Percentiles rank a stretch among this genome's conserved stretches.
These are phyloP conservation scores for Agrypnus murinus DNA, from an alignment of 2,888 invertebrate genomes.

Conservation along the genomic window DNA sequence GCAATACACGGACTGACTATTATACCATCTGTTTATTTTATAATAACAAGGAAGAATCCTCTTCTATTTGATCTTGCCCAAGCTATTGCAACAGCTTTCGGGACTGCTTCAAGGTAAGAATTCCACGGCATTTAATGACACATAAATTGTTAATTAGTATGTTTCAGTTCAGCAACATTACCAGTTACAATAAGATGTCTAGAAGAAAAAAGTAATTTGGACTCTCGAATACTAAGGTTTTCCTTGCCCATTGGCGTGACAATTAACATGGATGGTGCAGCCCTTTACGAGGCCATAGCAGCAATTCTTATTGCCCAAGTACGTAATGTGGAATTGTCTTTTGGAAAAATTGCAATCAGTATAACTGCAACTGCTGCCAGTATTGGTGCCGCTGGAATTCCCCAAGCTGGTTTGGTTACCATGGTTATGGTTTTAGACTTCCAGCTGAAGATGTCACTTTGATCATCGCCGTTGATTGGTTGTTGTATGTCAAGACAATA, in stretches of 20 bases:
- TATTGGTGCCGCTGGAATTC: slow-evolving; percentile 88
- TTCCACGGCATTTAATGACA: too few relatives aligned
- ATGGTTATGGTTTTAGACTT: slow-evolving; percentile 83
- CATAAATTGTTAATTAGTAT: too few relatives aligned
- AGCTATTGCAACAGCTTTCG: slow-evolving; percentile 83
- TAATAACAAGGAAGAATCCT: slow-evolving; percentile 78
- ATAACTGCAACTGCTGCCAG: slow-evolving; percentile 87
- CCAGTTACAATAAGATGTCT: slow-evolving; percentile 85
- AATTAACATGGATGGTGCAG: slow-evolving; percentile 89
- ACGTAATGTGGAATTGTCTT: slow-evolving; percentile 76
- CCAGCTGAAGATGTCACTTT: slow-evolving; percentile 81
- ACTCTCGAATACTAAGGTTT: slow-evolving; percentile 83
- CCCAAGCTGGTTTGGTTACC: slow-evolving; percentile 85
- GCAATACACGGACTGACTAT: slow-evolving; percentile 81
- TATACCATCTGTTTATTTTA: slow-evolving; percentile 78
- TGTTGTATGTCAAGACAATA: slow-evolving; percentile 82
- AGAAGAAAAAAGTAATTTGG: slow-evolving; percentile 70
- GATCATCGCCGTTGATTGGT: slow-evolving; percentile 82
- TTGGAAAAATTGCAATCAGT: slow-evolving; percentile 83
- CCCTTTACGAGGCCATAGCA: slow-evolving; percentile 88
- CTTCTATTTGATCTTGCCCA: slow-evolving; percentile 77
- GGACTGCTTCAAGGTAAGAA: slow-evolving; percentile 84
- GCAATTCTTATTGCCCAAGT: slow-evolving; percentile 89
- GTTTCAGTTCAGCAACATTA: slow-evolving; percentile 79
- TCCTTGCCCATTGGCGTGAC: slow-evolving; percentile 88